Evolutionary conservation across 2,113 vertebrate genomes (phyloP), one percentile per base, ranked within the genome.

Genomic region (Ammospiza nelsoni): DNA sequence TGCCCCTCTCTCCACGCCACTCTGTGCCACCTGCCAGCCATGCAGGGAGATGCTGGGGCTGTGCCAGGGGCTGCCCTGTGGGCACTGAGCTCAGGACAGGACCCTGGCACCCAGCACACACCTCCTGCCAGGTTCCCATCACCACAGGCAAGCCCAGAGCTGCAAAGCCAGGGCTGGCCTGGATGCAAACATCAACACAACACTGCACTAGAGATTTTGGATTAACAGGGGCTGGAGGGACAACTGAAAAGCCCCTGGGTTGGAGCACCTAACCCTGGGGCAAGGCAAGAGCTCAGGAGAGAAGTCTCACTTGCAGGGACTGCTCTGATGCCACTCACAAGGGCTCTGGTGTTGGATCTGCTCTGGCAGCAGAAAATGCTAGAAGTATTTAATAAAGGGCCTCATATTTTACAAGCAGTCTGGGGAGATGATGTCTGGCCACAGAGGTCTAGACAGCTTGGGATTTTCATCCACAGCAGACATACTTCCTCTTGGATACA

Each of bases 381-480:
- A 22, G 3, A 77, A 39, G 20, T 18, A 31, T 54, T 84, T 81
- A 16, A 69, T 33, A 81, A 76, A 83, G 9, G 76, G 51, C 68
- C 61, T 89, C 63, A 4, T 83, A 39, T 62, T 95, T 92, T 58
- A 86, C 72, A 76, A 76, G 85, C 82, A 88, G 82, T 21, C 48
- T 73, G 78, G 63, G 55, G 61, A 88, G 43, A 35, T 37, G 72
- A 24, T 41, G 76, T 80, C 78, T 92, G 68, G 65, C 65, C 78
- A 72, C 54, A 62, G 37, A 92, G 84, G 67, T 62, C 89, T 89
- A 78, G 73, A 84, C 84, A 84, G 79, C 46, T 74, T 7, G 41
- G 55, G 72, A 81, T 29, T 57, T 87, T 39, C 58, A 87, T 21
- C 65, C 87, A 58, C 72, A 83, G 88, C 93, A 90, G 86, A 84